Evolutionary conservation across 2,113 vertebrate genomes (phyloP).

Genomic region (Plecturocebus donacophilus): DNA sequence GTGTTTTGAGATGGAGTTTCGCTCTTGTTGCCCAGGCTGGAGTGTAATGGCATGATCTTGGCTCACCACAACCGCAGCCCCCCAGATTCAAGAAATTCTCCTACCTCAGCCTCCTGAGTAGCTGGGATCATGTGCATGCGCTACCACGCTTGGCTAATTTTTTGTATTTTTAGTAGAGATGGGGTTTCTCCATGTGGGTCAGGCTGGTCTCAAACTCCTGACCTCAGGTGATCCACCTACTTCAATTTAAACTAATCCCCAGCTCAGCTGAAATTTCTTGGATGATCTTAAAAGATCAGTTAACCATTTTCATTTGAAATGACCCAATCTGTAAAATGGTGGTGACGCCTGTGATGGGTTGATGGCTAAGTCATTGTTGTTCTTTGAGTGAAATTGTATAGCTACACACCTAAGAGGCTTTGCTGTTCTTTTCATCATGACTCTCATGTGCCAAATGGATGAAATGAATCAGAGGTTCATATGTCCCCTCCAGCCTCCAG

Average conservation of each 20-base stretch:
- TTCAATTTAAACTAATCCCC: neutral
- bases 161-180: too few species aligned
- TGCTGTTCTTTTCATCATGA: neutral
- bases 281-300: neutral
- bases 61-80: too few species aligned
- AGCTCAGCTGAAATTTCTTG: neutral
- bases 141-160: too few species aligned
- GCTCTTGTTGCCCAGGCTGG: too few species aligned
- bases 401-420: neutral
- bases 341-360: neutral
- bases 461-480: neutral
- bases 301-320: neutral
- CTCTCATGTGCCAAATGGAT: slow-evolving; percentile 11
- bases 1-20: too few species aligned
- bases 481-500: neutral
- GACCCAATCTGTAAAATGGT: neutral
- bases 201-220: too few species aligned
- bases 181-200: too few species aligned
- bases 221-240: too few species aligned
- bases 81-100: too few species aligned
- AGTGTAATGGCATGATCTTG: too few species aligned
- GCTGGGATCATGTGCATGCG: too few species aligned
- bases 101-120: too few species aligned
- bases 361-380: neutral
- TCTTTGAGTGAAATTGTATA: neutral